Evolutionary conservation across 2,113 vertebrate genomes (phyloP).

Genomic region (Ciconia maguari): DNA sequence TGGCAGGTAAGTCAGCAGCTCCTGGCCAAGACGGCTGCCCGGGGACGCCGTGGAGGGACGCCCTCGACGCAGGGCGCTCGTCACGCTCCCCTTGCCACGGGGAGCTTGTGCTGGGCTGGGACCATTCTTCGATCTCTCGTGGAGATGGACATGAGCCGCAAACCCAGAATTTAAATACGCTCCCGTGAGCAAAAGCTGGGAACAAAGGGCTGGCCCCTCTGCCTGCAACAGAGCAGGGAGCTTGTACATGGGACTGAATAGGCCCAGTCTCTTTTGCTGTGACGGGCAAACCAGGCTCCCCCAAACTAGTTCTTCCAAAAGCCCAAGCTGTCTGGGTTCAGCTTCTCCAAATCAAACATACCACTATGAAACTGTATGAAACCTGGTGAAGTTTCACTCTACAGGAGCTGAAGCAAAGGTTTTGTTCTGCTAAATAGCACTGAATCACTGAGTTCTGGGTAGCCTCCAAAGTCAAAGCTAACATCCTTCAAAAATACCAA

Average conservation of each 20-base stretch:
- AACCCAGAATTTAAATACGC: background rate
- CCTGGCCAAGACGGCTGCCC: background rate
- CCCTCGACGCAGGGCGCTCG: background rate
- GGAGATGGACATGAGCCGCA: background rate
- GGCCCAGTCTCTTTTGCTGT: background rate
- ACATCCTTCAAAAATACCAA: background rate
- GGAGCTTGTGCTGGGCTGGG: background rate
- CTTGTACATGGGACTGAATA: accelerated
- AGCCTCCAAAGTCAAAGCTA: background rate
- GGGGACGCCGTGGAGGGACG: accelerated
- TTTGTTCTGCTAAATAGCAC: background rate
- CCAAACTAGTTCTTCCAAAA: background rate
- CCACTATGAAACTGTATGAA: background rate
- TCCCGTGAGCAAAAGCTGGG: background rate
- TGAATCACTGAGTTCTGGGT: background rate
- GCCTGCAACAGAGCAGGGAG: background rate
- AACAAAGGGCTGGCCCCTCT: background rate
- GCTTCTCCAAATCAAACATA: background rate
- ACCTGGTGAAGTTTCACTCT: background rate
- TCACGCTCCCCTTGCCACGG: background rate
- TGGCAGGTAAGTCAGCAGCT: constrained; percentile 8
- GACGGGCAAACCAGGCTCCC: background rate
- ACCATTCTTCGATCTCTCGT: background rate
- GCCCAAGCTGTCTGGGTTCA: accelerated
- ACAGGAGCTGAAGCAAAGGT: background rate